These are phyloP conservation scores for Sarcophaga peregrina DNA, from an alignment of 1,140 invertebrate genomes.

Conservation along the genomic window DNA sequence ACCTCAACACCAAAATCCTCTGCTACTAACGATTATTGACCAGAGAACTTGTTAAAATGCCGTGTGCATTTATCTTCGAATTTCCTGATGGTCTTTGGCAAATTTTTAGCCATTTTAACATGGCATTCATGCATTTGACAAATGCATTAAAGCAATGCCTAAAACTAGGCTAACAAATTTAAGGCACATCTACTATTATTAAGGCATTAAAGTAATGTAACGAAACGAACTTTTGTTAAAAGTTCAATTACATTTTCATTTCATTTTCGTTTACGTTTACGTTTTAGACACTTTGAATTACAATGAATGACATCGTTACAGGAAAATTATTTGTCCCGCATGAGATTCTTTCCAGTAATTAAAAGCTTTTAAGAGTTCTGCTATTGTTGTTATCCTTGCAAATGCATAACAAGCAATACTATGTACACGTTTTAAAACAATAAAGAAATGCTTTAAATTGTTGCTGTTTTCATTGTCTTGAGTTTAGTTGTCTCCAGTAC, in stretches of 20 bases:
- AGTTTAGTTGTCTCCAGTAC: no score
- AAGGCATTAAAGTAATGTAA: not conserved
- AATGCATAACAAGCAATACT: no score
- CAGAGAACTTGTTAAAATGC: not conserved
- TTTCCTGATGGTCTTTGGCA: not conserved
- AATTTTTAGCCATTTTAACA: no score
- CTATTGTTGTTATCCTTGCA: no score
- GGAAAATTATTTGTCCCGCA: not conserved
- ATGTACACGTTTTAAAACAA: not conserved
- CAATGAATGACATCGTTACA: not conserved
- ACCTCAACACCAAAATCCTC: not conserved
- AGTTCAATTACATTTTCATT: not conserved
- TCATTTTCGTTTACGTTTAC: not conserved
- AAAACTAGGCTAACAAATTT: not conserved
- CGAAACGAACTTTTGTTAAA: not conserved
- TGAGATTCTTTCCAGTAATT: not conserved
- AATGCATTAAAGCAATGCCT: not conserved
- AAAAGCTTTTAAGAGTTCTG: slow-evolving; percentile 14
- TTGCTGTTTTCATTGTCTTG: not conserved
- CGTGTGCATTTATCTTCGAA: no score
- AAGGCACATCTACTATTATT: not conserved
- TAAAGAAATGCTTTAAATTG: not conserved
- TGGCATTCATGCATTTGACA: not conserved
- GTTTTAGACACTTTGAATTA: slow-evolving; percentile 7
- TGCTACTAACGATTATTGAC: not conserved